Evolutionary conservation across 35 echinoderm and acorn worm species (phyloP).

Genomic region (Patiria miniata): DNA sequence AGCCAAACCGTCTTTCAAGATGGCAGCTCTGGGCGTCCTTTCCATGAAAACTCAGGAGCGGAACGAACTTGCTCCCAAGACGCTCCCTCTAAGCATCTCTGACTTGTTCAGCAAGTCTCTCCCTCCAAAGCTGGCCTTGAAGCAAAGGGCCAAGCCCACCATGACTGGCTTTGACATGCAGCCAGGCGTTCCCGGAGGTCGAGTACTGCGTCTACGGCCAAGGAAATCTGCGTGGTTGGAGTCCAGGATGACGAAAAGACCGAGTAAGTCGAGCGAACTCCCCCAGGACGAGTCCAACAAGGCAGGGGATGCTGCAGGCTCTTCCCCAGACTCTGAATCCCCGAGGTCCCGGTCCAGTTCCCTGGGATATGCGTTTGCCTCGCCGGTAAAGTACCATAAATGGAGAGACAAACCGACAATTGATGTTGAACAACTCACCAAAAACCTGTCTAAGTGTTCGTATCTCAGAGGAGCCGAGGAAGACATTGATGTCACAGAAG

Average conservation of each 20-base stretch:
- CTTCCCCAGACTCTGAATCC: neutral
- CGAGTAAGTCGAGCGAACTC: neutral
- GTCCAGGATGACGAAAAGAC: neutral
- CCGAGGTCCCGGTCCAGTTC: neutral
- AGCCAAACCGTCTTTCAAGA: conserved; percentile 51
- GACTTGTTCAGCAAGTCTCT: conserved; percentile 10
- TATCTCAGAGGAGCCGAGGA: conserved; percentile 39
- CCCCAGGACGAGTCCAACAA: neutral
- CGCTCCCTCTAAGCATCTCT: neutral
- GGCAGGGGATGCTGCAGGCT: neutral
- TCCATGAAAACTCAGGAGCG: conserved; percentile 34
- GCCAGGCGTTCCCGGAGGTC: conserved; percentile 31
- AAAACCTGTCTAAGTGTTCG: conserved; percentile 47
- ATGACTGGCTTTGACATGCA: neutral
- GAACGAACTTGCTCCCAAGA: conserved; percentile 8
- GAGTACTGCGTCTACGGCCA: conserved; percentile 41
- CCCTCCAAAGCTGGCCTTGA: neutral
- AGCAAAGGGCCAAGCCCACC: neutral
- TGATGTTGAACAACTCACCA: conserved; percentile 37
- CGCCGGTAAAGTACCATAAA: neutral
- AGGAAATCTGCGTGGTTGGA: conserved; percentile 51
- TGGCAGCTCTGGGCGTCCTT: conserved; percentile 54
- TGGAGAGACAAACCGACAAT: conserved; percentile 1
- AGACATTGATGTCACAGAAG: conserved; percentile 14
- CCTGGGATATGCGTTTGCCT: neutral